Evolutionary conservation across 1,140 invertebrate species (phyloP).

Genomic region (Drosophila ambigua): DNA sequence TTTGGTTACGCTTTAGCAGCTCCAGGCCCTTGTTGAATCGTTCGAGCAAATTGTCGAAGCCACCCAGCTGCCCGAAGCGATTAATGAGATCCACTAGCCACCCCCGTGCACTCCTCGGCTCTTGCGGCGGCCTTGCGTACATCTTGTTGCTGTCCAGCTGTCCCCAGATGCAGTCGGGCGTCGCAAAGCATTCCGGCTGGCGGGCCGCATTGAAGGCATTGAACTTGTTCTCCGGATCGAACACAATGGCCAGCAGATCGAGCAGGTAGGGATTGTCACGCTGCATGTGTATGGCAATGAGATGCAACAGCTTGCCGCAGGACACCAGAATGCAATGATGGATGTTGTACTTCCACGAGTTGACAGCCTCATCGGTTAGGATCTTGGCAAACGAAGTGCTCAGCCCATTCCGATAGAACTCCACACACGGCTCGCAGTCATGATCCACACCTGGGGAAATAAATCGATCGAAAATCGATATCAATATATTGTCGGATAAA

Average conservation of each 20-base stretch:
- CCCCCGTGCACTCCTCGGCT: constrained; percentile 91
- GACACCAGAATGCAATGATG: constrained; percentile 97
- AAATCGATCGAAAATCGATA: constrained; percentile 33
- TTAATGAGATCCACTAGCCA: constrained; percentile 99
- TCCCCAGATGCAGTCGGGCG: constrained; percentile 84
- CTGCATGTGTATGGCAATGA: constrained; percentile 95
- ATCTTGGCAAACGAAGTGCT: constrained; percentile 98
- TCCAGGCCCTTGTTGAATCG: constrained; percentile 88
- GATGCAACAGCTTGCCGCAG: constrained; percentile 95
- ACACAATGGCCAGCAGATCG: constrained; percentile 95
- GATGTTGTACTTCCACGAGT: constrained; percentile 98
- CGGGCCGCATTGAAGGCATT: constrained; percentile 95
- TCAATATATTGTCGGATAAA: not conserved
- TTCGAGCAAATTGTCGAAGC: constrained; percentile 94
- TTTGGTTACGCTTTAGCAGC: constrained; percentile 83
- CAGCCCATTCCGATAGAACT: constrained; percentile 97
- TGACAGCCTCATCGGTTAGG: constrained; percentile 98
- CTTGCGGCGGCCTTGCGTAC: constrained; percentile 91
- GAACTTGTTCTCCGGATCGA: constrained; percentile 97
- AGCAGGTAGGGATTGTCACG: constrained; percentile 97
- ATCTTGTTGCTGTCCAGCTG: constrained; percentile 84
- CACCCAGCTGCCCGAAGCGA: constrained; percentile 94
- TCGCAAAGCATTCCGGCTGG: constrained; percentile 90
- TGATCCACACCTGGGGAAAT: constrained; percentile 90
- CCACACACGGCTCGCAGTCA: constrained; percentile 94